Evolutionary conservation across 2,113 vertebrate genomes (phyloP), one percentile per base, ranked within the genome.

Genomic region (Uropsilus gracilis): DNA sequence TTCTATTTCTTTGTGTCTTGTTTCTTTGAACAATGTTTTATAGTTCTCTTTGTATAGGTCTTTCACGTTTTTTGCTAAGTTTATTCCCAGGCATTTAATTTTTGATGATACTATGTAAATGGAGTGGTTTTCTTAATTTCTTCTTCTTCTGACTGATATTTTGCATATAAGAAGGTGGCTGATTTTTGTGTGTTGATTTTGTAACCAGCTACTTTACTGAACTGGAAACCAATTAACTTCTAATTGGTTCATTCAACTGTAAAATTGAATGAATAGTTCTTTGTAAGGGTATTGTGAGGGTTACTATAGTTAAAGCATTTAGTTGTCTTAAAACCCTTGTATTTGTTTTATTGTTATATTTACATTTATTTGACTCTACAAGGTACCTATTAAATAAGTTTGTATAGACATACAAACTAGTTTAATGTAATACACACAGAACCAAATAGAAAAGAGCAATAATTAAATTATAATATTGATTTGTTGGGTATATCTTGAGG

Each of bases 261-360:
- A 94, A 92, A 94, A 88, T 72, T 34, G 39, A 94, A 90, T 28
- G 90, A 80, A 90, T 77, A 92, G 53, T 92, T 32, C 10, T 1
- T 95, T 76, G 71, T 9, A 76, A 72, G 82, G 57, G 42, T 94
- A 55, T 59, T 82, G 20, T 94, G 55, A 94, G 72, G n/a, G 77
- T 90, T 95, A 82, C 92, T 85, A 84, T 76, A 71, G 39, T 59
- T 92, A 85, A 89, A 85, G 12, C 53, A 59, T 95, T 91, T 93
- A 48, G 86, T 91, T 81, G 28, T 82, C 22, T 93, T 53, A 78
- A 89, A 95, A 86, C 9, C 72, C 18, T 42, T 88, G 22, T 61
- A 88, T 87, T 89, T 93, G 20, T 59, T 91, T 92, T 57, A 82
- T 96, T 90, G 73, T 72, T 76, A 37, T n/a, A 72, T 84, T 66